These are phyloP conservation scores for Odontothrips loti DNA, from an alignment of 2,888 invertebrate genomes.

Conservation along the genomic window DNA sequence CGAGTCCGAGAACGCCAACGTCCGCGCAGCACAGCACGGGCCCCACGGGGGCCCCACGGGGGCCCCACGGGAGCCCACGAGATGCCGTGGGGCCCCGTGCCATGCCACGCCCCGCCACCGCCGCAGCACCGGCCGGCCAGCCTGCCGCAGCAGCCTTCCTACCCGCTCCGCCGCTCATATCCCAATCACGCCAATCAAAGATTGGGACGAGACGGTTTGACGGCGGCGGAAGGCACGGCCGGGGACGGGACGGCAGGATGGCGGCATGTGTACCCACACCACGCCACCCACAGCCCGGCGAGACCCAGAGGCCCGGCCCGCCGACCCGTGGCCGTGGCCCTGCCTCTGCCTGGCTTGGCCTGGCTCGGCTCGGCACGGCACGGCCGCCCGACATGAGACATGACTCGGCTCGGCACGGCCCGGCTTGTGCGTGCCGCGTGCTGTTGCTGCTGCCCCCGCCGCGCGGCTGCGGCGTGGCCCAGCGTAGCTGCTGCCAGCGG, in stretches of 20 bases:
- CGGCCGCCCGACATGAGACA: no score
- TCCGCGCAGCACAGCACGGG: constrained; percentile 31
- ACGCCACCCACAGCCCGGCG: not conserved
- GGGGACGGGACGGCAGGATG: not conserved
- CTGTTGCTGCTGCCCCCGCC: constrained; percentile 34
- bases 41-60: not conserved
- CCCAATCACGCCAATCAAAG: constrained; percentile 21
- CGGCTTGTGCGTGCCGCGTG: constrained; percentile 35
- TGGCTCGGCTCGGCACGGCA: constrained; percentile 24
- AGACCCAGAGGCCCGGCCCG: not conserved
- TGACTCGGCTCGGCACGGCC: constrained; percentile 34
- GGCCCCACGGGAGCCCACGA: no score
- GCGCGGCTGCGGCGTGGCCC: not conserved
- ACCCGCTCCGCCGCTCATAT: not conserved
- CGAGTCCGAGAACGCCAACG: constrained; percentile 30
- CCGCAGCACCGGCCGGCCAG: not conserved
- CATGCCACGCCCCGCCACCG: not conserved
- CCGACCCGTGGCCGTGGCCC: not conserved
- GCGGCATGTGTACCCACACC: not conserved
- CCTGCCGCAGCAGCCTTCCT: not conserved
- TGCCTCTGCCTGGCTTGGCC: constrained; percentile 40
- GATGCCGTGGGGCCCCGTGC: no score
- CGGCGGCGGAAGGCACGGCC: not conserved
- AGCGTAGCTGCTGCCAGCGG: not conserved
- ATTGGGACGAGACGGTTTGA: not conserved